Percentiles rank a stretch among this genome's conserved stretches.
These are phyloP conservation scores for Luscinia megarhynchos DNA, from an alignment of 2,797 vertebrate species.

Conservation along the genomic window DNA sequence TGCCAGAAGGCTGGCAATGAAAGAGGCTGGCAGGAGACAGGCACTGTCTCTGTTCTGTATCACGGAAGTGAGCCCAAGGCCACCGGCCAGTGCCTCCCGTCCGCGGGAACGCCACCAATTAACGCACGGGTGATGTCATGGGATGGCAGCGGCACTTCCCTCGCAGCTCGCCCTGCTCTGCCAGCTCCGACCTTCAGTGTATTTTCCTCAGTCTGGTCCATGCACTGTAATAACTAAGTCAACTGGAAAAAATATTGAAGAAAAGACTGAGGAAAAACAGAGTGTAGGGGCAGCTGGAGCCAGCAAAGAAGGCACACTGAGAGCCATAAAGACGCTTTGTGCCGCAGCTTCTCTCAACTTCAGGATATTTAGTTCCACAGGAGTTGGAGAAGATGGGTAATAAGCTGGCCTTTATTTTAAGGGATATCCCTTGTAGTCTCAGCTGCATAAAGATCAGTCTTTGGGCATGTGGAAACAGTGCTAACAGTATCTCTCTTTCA, in stretches of 20 bases:
- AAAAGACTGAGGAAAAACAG: slow-evolving; percentile 72
- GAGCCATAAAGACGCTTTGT: slow-evolving; percentile 78
- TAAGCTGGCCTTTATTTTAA: slow-evolving; percentile 68
- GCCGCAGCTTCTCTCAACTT: slow-evolving; percentile 46
- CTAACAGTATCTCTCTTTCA: slow-evolving; percentile 38
- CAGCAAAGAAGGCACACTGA: slow-evolving; percentile 69
- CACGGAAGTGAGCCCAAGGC: slow-evolving; percentile 64
- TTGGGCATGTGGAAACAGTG: slow-evolving; percentile 41
- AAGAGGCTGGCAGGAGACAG: slow-evolving; percentile 64
- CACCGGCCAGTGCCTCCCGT: slow-evolving; percentile 52
- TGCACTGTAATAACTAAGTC: slow-evolving; percentile 76
- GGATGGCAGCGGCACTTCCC: slow-evolving; percentile 60
- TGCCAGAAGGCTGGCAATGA: slow-evolving; percentile 67
- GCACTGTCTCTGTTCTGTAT: slow-evolving; percentile 60
- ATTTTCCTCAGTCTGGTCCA: slow-evolving; percentile 63
- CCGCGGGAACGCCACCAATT: slow-evolving; percentile 43
- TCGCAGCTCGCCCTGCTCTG: slow-evolving; percentile 7
- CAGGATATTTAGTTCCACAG: slow-evolving; percentile 69
- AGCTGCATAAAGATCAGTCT: slow-evolving; percentile 71
- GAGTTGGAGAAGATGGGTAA: slow-evolving; percentile 68
- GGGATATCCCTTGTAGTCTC: slow-evolving; percentile 68
- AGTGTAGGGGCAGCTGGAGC: slow-evolving; percentile 71
- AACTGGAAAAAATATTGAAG: slow-evolving; percentile 76
- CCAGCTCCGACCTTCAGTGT: slow-evolving; percentile 53
- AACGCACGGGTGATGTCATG: slow-evolving; percentile 52